A percentile compares a stretch with the other conserved stretches of the same genome.
These are phyloP conservation scores for Pedionomus torquatus DNA, from an alignment of 2,113 vertebrate species.

Conservation along the genomic window DNA sequence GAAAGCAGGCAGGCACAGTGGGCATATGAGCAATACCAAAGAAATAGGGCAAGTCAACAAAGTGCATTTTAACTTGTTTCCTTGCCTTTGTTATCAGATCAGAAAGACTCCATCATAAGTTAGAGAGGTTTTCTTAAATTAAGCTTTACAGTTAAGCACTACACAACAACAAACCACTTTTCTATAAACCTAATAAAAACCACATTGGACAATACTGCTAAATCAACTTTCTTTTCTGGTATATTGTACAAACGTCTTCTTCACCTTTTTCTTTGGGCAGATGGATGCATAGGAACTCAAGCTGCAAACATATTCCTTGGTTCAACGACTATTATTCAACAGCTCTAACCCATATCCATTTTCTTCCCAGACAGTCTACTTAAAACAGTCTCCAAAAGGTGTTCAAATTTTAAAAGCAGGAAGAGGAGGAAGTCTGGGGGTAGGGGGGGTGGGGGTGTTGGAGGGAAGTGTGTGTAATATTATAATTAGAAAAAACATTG, in stretches of 20 bases:
- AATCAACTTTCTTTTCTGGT: neutral
- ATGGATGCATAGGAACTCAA: neutral
- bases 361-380: neutral
- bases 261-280: neutral
- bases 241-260: neutral
- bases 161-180: neutral
- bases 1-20: neutral
- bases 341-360: neutral
- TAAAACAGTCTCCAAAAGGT: neutral
- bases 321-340: neutral
- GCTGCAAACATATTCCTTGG: neutral
- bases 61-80: neutral
- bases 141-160: neutral
- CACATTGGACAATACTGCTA: neutral
- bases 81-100: neutral
- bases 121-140: neutral
- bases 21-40: neutral
- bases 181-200: neutral
- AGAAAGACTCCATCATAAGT: neutral
- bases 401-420: neutral
- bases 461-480: neutral
- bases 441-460: neutral
- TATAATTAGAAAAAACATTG: neutral
- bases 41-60: neutral
- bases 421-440: too few species aligned